phyloP scores from a whole-genome alignment of 2,888 invertebrate species.

The Willowsia nigromaculata region DNA sequence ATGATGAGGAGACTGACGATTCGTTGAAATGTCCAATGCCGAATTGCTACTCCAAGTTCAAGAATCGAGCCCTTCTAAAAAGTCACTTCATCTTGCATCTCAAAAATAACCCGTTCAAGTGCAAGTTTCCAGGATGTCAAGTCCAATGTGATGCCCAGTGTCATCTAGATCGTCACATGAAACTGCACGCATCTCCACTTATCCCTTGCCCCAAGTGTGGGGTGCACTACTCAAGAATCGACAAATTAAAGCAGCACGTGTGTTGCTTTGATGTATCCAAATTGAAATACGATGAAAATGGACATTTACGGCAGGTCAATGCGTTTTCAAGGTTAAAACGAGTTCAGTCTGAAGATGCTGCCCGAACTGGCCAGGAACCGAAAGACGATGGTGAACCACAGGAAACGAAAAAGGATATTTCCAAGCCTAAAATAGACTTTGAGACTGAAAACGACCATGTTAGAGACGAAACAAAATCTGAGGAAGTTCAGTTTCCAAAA shows the following conservation, averaged over 20 bases:
- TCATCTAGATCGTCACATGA: slow-evolving; percentile 56
- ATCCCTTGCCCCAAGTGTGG: slow-evolving; percentile 29
- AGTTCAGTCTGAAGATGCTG: not conserved
- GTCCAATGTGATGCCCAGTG: slow-evolving; percentile 62
- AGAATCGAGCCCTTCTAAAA: slow-evolving; percentile 13
- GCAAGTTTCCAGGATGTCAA: slow-evolving; percentile 39
- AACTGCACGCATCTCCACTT: not conserved
- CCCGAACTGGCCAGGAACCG: too few relatives aligned
- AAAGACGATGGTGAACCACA: not conserved
- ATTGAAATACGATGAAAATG: not conserved
- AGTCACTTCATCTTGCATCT: slow-evolving; percentile 51
- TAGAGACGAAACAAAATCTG: not conserved
- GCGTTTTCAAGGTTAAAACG: not conserved
- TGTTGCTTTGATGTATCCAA: slow-evolving; percentile 21
- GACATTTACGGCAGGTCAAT: not conserved
- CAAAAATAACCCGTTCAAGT: slow-evolving; percentile 50
- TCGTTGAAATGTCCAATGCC: not conserved
- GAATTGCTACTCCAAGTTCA: not conserved
- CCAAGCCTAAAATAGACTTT: not conserved
- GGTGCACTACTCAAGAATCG: slow-evolving; percentile 26
- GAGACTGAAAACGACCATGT: not conserved
- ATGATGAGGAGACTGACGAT: not conserved
- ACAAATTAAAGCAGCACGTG: slow-evolving; percentile 30
- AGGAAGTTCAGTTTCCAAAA: not conserved
- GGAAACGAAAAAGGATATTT: not conserved